Percentiles rank a stretch among this genome's conserved stretches.
These are phyloP conservation scores for Oryzias javanicus DNA, from an alignment of 2,113 vertebrate species.

Conservation along the genomic window DNA sequence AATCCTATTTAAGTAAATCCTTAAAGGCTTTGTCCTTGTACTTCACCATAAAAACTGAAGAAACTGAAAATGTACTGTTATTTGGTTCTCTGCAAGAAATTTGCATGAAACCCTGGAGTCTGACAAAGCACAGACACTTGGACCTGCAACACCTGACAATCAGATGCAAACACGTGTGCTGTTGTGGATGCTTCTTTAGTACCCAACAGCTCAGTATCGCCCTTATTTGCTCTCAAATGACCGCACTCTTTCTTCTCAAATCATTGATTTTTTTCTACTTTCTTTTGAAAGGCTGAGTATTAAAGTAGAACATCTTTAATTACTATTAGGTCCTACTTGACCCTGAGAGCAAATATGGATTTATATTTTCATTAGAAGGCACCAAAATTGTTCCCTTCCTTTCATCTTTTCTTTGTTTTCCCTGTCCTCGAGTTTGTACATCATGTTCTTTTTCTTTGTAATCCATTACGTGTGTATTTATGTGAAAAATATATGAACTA, in stretches of 20 bases:
- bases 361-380: constrained; percentile 50
- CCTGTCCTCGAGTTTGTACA: background rate
- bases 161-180: constrained; percentile 7
- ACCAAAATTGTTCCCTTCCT: constrained; percentile 25
- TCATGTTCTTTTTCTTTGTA: no score
- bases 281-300: constrained; percentile 47
- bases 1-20: constrained; percentile 29
- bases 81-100: constrained; percentile 30
- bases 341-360: constrained; percentile 49
- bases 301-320: constrained; percentile 46
- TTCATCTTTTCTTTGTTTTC: constrained; percentile 21
- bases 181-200: background rate
- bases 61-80: constrained; percentile 27
- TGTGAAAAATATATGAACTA: no score
- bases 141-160: constrained; percentile 10
- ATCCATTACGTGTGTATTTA: no score
- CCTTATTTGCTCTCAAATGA: no score
- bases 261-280: constrained; percentile 39
- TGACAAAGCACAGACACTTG: constrained; percentile 6
- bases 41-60: constrained; percentile 2
- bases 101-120: constrained; percentile 23
- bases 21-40: constrained; percentile 19
- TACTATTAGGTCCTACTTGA: constrained; percentile 42
- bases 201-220: background rate
- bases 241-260: background rate